A percentile compares a stretch with the other conserved stretches of the same genome.
These are phyloP conservation scores for Petaurus breviceps DNA, from an alignment of 2,113 vertebrate species.

Conservation along the genomic window DNA sequence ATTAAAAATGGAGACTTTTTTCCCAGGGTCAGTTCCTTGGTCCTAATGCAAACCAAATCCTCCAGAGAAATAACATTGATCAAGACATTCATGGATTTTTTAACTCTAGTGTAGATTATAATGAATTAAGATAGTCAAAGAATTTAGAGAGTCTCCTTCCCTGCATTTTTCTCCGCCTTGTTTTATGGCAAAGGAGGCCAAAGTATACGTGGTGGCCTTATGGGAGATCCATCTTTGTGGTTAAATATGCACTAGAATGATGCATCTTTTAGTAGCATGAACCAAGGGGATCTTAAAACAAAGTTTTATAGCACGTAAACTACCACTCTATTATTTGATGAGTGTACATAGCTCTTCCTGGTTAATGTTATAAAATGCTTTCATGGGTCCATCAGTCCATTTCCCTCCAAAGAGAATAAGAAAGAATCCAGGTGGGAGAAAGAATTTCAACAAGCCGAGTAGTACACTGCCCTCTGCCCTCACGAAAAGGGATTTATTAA, in stretches of 20 bases:
- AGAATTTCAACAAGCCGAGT: slow-evolving; percentile 55
- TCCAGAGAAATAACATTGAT: slow-evolving; percentile 56
- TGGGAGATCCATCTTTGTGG: slow-evolving; percentile 10
- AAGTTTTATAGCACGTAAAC: background rate
- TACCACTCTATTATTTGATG: background rate
- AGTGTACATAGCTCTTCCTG: background rate
- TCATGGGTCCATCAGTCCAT: background rate
- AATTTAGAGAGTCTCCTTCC: slow-evolving; percentile 20
- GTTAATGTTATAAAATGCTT: background rate
- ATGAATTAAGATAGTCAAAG: slow-evolving; percentile 37
- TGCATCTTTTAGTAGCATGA: background rate
- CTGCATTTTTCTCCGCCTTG: background rate
- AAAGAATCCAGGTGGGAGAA: slow-evolving; percentile 33
- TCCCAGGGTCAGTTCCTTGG: slow-evolving; percentile 15
- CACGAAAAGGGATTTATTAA: slow-evolving; percentile 75
- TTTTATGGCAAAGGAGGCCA: slow-evolving; percentile 38
- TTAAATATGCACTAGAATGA: background rate
- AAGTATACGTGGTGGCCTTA: background rate
- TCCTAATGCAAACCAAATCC: slow-evolving; percentile 36
- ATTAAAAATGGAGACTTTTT: slow-evolving; percentile 54
- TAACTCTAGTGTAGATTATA: slow-evolving; percentile 1
- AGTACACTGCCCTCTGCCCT: slow-evolving; percentile 42
- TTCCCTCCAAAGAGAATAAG: slow-evolving; percentile 48
- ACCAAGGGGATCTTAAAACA: slow-evolving; percentile 11
- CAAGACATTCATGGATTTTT: slow-evolving; percentile 37